Evolutionary conservation across 1,140 invertebrate genomes (phyloP).

Genomic region (Zaprionus ghesquierei): DNA sequence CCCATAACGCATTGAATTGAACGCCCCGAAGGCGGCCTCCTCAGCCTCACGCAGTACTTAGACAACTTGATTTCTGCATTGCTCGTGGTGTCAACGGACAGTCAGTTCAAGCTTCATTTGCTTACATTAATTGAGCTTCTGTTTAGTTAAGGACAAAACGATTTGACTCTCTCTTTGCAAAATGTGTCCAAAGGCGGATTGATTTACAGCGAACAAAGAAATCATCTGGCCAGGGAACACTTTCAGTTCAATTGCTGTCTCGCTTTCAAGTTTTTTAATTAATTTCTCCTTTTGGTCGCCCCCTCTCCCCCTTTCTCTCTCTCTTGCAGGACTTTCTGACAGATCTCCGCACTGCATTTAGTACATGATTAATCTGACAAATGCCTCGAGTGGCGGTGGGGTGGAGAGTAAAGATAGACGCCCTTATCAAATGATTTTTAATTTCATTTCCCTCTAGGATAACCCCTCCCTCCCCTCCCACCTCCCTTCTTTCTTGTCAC

Average conservation of each 20-base stretch:
- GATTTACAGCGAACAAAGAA: conserved; percentile 32
- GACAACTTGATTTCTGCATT: background rate
- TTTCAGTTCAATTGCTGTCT: conserved; percentile 41
- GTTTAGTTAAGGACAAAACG: conserved; percentile 41
- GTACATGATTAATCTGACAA: conserved; percentile 59
- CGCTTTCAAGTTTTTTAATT: conserved; percentile 65
- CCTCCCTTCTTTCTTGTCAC: background rate
- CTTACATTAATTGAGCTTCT: conserved; percentile 65
- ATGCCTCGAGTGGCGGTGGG: conserved; percentile 42
- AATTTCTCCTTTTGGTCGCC: conserved; percentile 42
- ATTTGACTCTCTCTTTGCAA: conserved; percentile 25
- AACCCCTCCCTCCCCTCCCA: background rate
- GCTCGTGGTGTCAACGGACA: conserved; percentile 2
- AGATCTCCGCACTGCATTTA: conserved; percentile 43
- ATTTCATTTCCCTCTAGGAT: conserved; percentile 53
- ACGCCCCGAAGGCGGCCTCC: background rate
- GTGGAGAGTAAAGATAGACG: conserved; percentile 19
- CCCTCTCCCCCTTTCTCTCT: background rate
- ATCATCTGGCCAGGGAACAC: conserved; percentile 33
- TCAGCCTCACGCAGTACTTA: background rate
- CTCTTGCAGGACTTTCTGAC: background rate
- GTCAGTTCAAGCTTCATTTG: conserved; percentile 57
- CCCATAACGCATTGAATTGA: too few relatives aligned
- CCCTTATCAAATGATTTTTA: conserved; percentile 71
- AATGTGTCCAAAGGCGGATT: conserved; percentile 5